Evolutionary conservation across 37 sponge, comb jelly and placozoan species (phyloP).

Genomic region (Aphrocallistes beatrix): DNA sequence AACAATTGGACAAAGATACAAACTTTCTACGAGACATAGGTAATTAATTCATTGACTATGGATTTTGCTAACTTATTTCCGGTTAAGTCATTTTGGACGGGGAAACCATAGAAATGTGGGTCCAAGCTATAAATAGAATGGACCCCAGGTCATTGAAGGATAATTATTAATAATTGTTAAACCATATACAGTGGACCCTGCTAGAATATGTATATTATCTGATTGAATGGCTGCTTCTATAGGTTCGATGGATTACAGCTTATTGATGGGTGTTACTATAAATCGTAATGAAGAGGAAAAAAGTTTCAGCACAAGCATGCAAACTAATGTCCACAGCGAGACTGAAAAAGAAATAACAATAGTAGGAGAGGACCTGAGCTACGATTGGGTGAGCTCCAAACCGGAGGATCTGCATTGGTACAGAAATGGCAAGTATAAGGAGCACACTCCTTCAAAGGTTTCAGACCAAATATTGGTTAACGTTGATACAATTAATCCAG

Average conservation of each 20-base stretch:
- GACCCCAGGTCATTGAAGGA: too few relatives aligned
- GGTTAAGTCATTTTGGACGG: too few relatives aligned
- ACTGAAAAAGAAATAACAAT: neutral
- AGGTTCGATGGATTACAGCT: conserved; percentile 79
- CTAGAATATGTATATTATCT: too few relatives aligned
- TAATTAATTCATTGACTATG: too few relatives aligned
- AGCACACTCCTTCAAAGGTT: neutral
- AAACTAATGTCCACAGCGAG: neutral
- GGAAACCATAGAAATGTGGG: too few relatives aligned
- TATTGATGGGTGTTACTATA: conserved; percentile 61
- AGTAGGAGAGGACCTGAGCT: neutral
- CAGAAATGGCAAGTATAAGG: neutral
- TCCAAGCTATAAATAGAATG: too few relatives aligned
- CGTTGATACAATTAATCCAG: neutral
- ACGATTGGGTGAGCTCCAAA: neutral
- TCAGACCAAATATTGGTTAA: neutral
- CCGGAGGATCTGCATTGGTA: neutral
- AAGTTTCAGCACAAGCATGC: neutral
- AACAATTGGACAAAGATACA: conserved; percentile 49
- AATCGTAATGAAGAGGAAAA: conserved; percentile 13
- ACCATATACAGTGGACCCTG: too few relatives aligned
- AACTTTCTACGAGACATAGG: conserved; percentile 40
- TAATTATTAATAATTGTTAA: too few relatives aligned
- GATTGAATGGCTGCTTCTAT: too few relatives aligned
- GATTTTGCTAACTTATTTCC: too few relatives aligned